Percentiles rank a stretch among this genome's conserved stretches.
Evolutionary conservation across 2,797 vertebrate genomes (phyloP).

Genomic region (Diglossa cyanea): DNA sequence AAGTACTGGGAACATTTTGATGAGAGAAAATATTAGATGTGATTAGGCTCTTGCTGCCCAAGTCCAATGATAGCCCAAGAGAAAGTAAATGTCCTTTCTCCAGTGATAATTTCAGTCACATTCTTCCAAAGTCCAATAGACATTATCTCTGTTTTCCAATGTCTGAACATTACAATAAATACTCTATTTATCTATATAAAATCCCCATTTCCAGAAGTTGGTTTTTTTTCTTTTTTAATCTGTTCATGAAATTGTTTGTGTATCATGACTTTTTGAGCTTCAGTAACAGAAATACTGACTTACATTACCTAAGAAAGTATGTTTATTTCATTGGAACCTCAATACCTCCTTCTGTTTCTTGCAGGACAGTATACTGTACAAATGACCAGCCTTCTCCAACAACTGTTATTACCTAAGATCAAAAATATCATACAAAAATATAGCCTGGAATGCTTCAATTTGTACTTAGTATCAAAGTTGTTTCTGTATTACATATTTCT

Average conservation of each 20-base stretch:
- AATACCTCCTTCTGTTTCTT: background rate
- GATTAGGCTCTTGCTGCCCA: background rate
- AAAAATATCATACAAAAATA: background rate
- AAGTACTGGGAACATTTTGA: background rate
- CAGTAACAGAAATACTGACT: background rate
- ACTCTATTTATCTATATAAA: background rate
- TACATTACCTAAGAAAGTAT: accelerated
- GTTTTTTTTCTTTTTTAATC: background rate
- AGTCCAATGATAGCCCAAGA: background rate
- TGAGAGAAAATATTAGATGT: background rate
- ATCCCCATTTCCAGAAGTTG: background rate
- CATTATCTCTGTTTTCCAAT: background rate
- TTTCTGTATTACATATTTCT: background rate
- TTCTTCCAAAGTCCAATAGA: background rate
- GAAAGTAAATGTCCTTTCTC: background rate
- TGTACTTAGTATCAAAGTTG: background rate
- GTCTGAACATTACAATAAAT: background rate
- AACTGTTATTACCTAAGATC: background rate
- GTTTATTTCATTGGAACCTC: background rate
- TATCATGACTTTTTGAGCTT: background rate
- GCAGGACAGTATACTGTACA: background rate
- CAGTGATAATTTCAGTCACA: background rate
- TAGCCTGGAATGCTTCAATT: background rate
- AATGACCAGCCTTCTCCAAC: background rate
- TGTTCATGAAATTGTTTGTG: background rate